Conservation (phyloP, 2,888 invertebrate genomes). For the Siphlonurus alternatus region DNA sequence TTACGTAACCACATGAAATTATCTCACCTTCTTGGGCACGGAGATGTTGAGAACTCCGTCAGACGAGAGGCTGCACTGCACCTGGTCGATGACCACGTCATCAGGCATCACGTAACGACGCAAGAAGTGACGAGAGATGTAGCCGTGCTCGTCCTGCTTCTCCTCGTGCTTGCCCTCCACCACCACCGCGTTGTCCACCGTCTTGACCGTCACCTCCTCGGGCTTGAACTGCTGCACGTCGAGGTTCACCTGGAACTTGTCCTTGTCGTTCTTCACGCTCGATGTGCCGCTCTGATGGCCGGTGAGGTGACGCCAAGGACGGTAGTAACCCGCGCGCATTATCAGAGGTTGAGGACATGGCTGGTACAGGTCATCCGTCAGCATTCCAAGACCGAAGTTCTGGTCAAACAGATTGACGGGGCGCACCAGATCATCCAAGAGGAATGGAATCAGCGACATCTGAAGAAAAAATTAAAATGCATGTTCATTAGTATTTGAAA, state of each 20-base stretch:
- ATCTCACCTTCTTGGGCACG: constrained; percentile 19
- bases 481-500: no score
- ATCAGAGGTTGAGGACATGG: neutral
- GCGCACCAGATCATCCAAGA: neutral
- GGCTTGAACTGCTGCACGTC: constrained; percentile 28
- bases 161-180: constrained; percentile 34
- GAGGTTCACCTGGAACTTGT: constrained; percentile 21
- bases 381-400: constrained; percentile 7
- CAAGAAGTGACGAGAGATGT: constrained; percentile 30
- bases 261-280: constrained; percentile 14
- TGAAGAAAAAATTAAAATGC: no score
- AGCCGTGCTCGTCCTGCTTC: constrained; percentile 30
- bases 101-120: constrained; percentile 31
- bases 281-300: constrained; percentile 16
- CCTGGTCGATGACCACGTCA: constrained; percentile 22
- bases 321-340: constrained; percentile 15
- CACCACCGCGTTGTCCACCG: constrained; percentile 24
- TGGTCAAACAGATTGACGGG: constrained; percentile 7
- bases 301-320: constrained; percentile 16
- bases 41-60: constrained; percentile 26
- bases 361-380: constrained; percentile 3
- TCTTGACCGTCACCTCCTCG: constrained; percentile 27
- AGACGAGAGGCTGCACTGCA: constrained; percentile 23
- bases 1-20: no score
- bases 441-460: constrained; percentile 8